Base-by-base conservation (phyloP, 2,888 invertebrate genomes). In the Tineola bisselliella region DNA sequence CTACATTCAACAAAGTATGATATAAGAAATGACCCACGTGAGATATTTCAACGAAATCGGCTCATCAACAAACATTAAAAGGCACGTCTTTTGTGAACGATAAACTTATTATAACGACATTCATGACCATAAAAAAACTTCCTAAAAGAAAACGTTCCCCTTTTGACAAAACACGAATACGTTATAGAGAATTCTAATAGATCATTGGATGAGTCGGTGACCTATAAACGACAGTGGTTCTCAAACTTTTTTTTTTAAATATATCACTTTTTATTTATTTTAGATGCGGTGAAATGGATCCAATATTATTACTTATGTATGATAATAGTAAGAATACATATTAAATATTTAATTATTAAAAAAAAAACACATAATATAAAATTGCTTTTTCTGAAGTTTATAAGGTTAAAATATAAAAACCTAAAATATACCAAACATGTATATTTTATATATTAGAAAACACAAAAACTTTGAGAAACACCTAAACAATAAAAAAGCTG, bases 171-270 rank as follows among this genome's bases (percentile, higher is more conserved):
- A 48, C 48, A 48, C 48, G 48, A 48, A 48, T 48, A 48, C 8
- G 48, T 48, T n/a, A 48, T 48, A 15, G 17, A 48, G 48, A 48
- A 56, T 56, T 56, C 19, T 56, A 56, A 56, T 56, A 25, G 25
- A 56, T 18, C 56, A 56, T 56, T 56, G 30, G 56, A 56, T 11
- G 25, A 19, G 15, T 13, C 48, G 48, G 15, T 48, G 48, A 48
- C 48, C 48, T 13, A 48, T 48, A 17, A 38, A 30, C 2, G n/a
- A 8, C 19, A 19, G n/a, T 56, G 56, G n/a, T n/a, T 30, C 56
- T 56, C 18, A 56, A 56, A 56, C 56, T 30, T 56, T 12, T n/a
- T n/a, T n/a, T n/a, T n/a, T n/a, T n/a, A n/a, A n/a, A n/a, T n/a
- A n/a, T n/a, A n/a, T n/a, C n/a, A n/a, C n/a, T n/a, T n/a, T n/a